Evolutionary conservation across 2,888 invertebrate genomes (phyloP).

Genomic region (Ectemnius lituratus): DNA sequence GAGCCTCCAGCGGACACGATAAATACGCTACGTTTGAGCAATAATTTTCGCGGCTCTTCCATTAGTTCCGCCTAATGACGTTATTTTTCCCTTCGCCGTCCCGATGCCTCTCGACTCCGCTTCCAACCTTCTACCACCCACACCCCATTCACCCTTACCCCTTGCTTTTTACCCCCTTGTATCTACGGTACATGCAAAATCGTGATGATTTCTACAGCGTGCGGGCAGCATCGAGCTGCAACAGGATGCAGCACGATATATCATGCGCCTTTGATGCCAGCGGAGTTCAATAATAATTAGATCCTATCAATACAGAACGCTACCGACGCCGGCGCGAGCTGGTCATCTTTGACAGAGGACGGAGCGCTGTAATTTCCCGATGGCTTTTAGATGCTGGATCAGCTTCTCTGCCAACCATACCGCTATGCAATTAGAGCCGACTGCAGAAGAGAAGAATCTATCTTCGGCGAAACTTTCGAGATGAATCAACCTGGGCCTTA

Average conservation of each 20-base stretch:
- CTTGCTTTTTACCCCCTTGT: too few species aligned
- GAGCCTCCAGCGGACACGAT: constrained; percentile 45
- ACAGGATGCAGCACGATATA: neutral
- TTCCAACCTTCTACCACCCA: neutral
- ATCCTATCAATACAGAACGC: too few species aligned
- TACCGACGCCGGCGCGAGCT: too few species aligned
- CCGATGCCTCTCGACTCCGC: too few species aligned
- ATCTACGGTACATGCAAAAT: constrained; percentile 4
- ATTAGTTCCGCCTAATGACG: constrained; percentile 60
- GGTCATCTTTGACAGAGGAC: too few species aligned
- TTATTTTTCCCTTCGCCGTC: constrained; percentile 52
- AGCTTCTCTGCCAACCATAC: too few species aligned
- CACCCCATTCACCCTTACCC: constrained; percentile 13
- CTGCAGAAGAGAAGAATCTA: neutral
- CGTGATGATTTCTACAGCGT: constrained; percentile 37
- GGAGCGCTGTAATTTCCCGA: too few species aligned
- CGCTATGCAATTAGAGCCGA: too few species aligned
- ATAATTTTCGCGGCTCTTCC: constrained; percentile 64
- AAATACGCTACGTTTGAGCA: constrained; percentile 62
- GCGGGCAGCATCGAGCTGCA: constrained; percentile 7
- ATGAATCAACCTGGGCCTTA: too few species aligned
- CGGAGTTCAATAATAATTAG: constrained; percentile 1
- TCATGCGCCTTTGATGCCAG: neutral
- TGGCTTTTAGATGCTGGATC: too few species aligned
- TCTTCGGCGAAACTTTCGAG: neutral